A percentile compares a stretch with the other conserved stretches of the same genome.
These are phyloP conservation scores for Celastrina argiolus DNA, from an alignment of 2,888 invertebrate species.

Conservation along the genomic window DNA sequence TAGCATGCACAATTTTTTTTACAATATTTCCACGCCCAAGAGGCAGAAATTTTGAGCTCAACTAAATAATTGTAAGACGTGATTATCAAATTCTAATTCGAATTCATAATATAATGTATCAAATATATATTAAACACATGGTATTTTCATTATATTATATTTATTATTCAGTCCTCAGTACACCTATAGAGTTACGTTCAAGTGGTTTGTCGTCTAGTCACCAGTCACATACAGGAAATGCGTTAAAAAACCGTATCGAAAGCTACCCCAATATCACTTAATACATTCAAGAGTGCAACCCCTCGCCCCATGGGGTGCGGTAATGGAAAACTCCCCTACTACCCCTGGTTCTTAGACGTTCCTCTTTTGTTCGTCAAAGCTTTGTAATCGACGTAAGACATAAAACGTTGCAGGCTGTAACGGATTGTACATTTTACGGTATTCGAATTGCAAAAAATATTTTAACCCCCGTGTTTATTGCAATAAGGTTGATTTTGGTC, in stretches of 20 bases:
- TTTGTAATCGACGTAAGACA: constrained; percentile 2
- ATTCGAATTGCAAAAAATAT: not conserved
- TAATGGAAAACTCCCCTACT: constrained; percentile 29
- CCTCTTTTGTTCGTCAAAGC: constrained; percentile 4
- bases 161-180: not conserved
- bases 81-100: no score
- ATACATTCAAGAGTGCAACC: constrained; percentile 49
- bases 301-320: constrained; percentile 21
- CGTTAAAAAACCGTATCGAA: constrained; percentile 23
- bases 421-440: constrained; percentile 3
- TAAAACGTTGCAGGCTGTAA: not conserved
- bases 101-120: no score
- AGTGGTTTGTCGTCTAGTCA: not conserved
- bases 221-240: not conserved
- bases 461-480: no score
- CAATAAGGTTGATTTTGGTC: no score
- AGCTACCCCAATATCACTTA: constrained; percentile 49
- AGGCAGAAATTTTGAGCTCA: no score
- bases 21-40: no score
- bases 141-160: no score
- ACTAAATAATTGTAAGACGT: no score
- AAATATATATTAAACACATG: no score
- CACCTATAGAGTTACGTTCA: not conserved
- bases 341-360: not conserved
- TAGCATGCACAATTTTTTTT: no score